Conservation (phyloP, 2,888 invertebrate genomes). For the Netelia inedita region DNA sequence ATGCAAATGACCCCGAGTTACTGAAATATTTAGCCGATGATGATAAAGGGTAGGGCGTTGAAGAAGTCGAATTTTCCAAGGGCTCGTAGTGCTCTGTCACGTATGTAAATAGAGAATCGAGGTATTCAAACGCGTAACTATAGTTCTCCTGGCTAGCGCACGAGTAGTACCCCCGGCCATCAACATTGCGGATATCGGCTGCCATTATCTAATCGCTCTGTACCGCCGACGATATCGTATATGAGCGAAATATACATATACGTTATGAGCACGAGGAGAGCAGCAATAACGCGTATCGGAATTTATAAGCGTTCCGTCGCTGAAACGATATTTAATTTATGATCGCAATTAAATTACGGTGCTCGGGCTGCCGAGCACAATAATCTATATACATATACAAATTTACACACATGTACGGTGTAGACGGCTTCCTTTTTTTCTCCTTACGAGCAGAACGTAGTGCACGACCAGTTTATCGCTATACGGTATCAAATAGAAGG, state of each 20-base stretch:
- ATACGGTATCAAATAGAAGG: constrained; percentile 41
- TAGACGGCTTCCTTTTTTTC: constrained; percentile 22
- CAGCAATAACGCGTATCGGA: constrained; percentile 57
- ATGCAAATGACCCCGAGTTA: too few species aligned
- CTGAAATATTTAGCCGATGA: too few species aligned
- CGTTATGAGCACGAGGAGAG: constrained; percentile 34
- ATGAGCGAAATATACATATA: constrained; percentile 18
- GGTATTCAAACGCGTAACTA: constrained; percentile 2
- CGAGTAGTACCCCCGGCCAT: constrained; percentile 21
- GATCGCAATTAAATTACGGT: constrained; percentile 70
- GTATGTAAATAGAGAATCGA: neutral
- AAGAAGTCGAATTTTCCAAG: too few species aligned
- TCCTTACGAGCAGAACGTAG: neutral
- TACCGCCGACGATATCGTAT: constrained; percentile 49
- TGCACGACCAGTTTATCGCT: constrained; percentile 49
- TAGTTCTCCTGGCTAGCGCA: constrained; percentile 21
- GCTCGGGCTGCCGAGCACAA: constrained; percentile 43
- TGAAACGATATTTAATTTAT: constrained; percentile 73
- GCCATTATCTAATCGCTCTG: constrained; percentile 65
- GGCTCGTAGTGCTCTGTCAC: too few species aligned
- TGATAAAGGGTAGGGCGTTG: too few species aligned
- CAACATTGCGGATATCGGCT: constrained; percentile 36
- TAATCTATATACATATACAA: constrained; percentile 1
- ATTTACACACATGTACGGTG: constrained; percentile 8
- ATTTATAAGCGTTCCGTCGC: constrained; percentile 61